Evolutionary conservation across 2,797 vertebrate species (phyloP), one percentile per base, ranked within the genome.

Genomic region (Heteromormyrus szaboi): DNA sequence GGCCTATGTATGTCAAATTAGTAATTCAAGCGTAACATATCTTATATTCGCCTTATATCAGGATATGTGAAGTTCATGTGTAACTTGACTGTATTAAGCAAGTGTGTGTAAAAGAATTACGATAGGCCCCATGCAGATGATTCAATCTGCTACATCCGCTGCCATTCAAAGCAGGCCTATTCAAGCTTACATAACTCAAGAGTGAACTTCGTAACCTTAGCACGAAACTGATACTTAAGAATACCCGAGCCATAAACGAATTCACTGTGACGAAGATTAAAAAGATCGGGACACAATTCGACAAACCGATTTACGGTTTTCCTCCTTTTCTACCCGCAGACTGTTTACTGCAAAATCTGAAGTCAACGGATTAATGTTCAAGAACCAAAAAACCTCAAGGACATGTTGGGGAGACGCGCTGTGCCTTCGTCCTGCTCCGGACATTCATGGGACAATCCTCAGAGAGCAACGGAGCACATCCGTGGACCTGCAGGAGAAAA

Each of bases 261-360:
- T 22, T 84, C 0, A 46, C n/a, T 51, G 9, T n/a, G 41, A 29
- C 81, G 22, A 19, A 22, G 22, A 25, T 50, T 17, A 9, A 86
- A 86, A 86, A 37, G 19, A 9, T 22, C 7, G 19, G 19, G 2
- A 22, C 48, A 53, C 12, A 29, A 85, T 51, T 51, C 8, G 25
- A 29, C 51, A 53, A 54, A 29, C 2, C n/a, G 46, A 44, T 50
- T 22, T 11, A 1, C 11, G 7, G 2, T 51, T 62, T 0, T 53
- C 62, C 65, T 29, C 88, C 68, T 89, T 22, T 90, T 6, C 37
- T 17, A 25, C 87, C 59, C 87, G 2, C 93, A 96, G 96, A 96
- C 95, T 96, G 96, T 96, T 96, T 95, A 95, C 94, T 91, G 93
- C 92, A 92, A 91, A 93, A 92, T 91, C 90, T 92, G 94, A 94